phyloP scores from a whole-genome alignment of 2,797 vertebrate genomes.

The Cossypha dichroa region DNA sequence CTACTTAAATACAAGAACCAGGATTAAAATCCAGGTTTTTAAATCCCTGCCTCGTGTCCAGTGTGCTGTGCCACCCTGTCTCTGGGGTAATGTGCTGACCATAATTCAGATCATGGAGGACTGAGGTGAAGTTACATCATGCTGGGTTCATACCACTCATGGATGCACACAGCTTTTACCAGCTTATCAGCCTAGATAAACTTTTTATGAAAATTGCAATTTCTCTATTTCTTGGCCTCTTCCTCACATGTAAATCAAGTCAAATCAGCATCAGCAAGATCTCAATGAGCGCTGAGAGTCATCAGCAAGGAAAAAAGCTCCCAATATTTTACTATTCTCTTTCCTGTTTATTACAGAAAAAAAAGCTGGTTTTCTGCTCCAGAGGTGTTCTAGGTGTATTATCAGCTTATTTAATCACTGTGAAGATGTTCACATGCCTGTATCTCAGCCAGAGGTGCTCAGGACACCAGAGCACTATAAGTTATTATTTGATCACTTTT shows the following conservation, averaged over 20 bases:
- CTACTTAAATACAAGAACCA: neutral
- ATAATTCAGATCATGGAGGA: neutral
- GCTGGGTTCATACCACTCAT: neutral
- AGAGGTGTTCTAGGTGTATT: neutral
- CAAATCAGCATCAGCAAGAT: neutral
- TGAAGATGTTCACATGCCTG: neutral
- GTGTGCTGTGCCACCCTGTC: neutral
- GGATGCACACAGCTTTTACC: neutral
- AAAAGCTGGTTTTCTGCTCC: neutral
- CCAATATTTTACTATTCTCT: neutral
- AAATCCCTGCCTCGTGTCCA: rapidly evolving
- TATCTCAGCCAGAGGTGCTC: neutral
- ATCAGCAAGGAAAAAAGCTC: neutral
- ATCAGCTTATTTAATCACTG: neutral
- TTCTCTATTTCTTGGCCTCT: neutral
- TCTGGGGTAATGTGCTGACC: neutral
- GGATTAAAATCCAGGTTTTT: neutral
- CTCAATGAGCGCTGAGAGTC: neutral
- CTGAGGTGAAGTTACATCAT: neutral
- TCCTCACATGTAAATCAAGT: neutral
- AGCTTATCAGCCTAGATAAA: neutral
- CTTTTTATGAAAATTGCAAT: neutral
- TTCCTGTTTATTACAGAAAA: neutral
- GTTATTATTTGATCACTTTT: neutral
- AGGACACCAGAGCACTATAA: neutral